Conservation (phyloP, 92 coral and sea anemone genomes). For the Nematostella vectensis region DNA sequence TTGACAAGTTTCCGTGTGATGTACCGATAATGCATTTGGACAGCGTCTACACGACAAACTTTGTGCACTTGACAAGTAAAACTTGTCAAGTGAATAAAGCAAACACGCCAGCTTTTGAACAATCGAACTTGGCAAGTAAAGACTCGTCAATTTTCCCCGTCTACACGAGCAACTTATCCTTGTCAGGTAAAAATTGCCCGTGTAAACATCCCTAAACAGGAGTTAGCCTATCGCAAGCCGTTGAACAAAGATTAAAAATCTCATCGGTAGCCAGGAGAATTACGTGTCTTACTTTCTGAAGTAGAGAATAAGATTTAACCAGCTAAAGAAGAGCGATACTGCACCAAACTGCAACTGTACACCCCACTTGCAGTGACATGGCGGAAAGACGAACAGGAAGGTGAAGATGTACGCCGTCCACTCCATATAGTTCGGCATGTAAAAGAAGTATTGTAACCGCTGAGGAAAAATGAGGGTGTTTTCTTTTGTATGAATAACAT, state of each 20-base stretch:
- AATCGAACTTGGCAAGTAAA: background rate
- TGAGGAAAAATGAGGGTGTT: background rate
- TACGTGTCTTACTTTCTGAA: constrained; percentile 72
- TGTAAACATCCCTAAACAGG: too few relatives aligned
- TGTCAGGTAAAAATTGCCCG: too few relatives aligned
- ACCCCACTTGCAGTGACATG: constrained; percentile 50
- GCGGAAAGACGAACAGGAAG: constrained; percentile 29
- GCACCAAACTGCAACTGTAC: constrained; percentile 35
- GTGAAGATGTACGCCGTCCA: constrained; percentile 36
- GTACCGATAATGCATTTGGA: too few relatives aligned
- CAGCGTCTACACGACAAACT: too few relatives aligned
- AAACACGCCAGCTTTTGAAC: background rate
- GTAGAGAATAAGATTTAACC: constrained; percentile 72
- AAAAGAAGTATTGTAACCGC: constrained; percentile 28
- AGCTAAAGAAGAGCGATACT: constrained; percentile 65
- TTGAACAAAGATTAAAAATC: too few relatives aligned
- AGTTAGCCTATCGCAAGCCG: background rate
- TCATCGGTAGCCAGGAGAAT: too few relatives aligned
- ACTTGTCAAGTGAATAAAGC: background rate
- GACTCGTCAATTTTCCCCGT: too few relatives aligned
- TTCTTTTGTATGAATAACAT: too few relatives aligned
- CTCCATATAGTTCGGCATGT: constrained; percentile 41
- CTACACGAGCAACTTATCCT: too few relatives aligned
- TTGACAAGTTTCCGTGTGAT: too few relatives aligned
- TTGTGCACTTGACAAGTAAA: too few relatives aligned